Conservation (phyloP, 2,888 invertebrate genomes). For the Psylliodes chrysocephalus region DNA sequence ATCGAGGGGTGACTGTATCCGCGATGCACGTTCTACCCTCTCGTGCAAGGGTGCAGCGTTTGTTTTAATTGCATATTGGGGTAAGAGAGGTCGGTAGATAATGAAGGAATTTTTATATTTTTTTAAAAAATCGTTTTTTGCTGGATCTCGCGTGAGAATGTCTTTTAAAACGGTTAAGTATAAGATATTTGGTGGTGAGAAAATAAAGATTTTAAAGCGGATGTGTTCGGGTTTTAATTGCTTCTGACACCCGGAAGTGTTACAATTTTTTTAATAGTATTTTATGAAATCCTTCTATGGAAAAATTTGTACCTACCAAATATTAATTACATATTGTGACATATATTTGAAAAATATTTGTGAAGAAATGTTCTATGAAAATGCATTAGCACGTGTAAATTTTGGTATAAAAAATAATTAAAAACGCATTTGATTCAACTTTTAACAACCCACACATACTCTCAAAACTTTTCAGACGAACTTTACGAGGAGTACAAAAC, state of each 20-base stretch:
- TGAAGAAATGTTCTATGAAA: too few species aligned
- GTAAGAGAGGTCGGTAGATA: not conserved
- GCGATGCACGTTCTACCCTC: slow-evolving; percentile 16
- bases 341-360: too few species aligned
- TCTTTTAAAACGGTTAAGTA: not conserved
- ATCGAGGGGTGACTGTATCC: slow-evolving; percentile 37
- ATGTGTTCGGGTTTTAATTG: not conserved
- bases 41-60: slow-evolving; percentile 20
- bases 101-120: slow-evolving; percentile 25
- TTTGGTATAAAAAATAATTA: too few species aligned
- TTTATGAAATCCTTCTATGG: too few species aligned
- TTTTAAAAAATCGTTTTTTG: slow-evolving; percentile 3
- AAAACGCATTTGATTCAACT: too few species aligned
- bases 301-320: too few species aligned
- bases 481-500: not conserved
- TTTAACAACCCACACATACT: not conserved
- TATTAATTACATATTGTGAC: too few species aligned
- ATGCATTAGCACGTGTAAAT: too few species aligned
- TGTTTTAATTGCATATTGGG: slow-evolving; percentile 24
- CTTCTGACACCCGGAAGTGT: not conserved
- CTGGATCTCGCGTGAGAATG: not conserved
- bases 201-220: not conserved
- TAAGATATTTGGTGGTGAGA: not conserved
- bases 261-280: too few species aligned
- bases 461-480: not conserved